Evolutionary conservation across 2,888 invertebrate genomes (phyloP).

Genomic region (Lissonota sp.): DNA sequence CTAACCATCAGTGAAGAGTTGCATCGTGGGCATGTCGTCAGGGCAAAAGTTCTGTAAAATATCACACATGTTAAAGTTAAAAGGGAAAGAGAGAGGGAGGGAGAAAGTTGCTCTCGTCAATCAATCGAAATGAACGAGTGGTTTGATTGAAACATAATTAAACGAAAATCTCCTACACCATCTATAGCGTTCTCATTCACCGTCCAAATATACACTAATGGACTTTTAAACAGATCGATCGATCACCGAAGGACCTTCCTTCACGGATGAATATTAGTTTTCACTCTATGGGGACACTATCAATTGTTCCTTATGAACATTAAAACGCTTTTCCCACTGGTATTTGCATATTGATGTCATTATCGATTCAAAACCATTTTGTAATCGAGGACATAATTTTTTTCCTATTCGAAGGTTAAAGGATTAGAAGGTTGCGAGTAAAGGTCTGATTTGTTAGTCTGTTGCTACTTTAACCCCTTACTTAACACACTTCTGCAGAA

Average conservation of each 20-base stretch:
- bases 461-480: no score
- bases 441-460: background rate
- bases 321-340: conserved; percentile 2
- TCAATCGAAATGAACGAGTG: conserved; percentile 42
- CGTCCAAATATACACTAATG: conserved; percentile 50
- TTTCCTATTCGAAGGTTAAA: background rate
- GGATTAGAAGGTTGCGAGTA: background rate
- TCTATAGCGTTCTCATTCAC: conserved; percentile 17
- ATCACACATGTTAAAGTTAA: conserved; percentile 24
- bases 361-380: conserved; percentile 18
- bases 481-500: no score
- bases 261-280: conserved; percentile 36
- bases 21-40: background rate
- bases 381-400: background rate
- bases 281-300: conserved; percentile 12
- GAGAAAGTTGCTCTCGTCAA: conserved; percentile 42
- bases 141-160: conserved; percentile 63
- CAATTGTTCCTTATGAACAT: conserved; percentile 38
- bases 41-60: conserved; percentile 28
- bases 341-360: conserved; percentile 33
- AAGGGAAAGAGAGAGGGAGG: conserved; percentile 19
- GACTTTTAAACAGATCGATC: conserved; percentile 64
- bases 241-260: background rate
- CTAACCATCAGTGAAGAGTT: no score
- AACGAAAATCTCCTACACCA: conserved; percentile 22